phyloP scores from a whole-genome alignment of 2,113 vertebrate genomes.

The Sciurus niger region DNA sequence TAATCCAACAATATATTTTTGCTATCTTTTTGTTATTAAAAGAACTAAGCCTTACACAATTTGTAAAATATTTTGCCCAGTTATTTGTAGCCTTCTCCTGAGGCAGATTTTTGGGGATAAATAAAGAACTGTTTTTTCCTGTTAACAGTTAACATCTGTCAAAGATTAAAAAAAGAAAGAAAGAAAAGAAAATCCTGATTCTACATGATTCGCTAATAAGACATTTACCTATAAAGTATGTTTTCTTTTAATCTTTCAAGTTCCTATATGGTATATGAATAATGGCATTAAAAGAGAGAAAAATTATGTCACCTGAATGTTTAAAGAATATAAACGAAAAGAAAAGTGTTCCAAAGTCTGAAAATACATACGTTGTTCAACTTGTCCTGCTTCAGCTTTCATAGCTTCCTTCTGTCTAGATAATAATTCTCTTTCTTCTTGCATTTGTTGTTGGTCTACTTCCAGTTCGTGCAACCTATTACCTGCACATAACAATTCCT shows the following conservation, averaged over 20 bases:
- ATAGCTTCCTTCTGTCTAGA: conserved; percentile 95
- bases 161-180: background rate
- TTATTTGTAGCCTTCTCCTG: conserved; percentile 38
- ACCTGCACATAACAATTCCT: conserved; percentile 91
- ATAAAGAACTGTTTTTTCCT: conserved; percentile 31
- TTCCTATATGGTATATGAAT: background rate
- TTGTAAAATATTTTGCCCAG: conserved; percentile 8
- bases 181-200: background rate
- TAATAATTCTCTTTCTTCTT: conserved; percentile 94
- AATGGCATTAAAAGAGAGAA: background rate
- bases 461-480: conserved; percentile 96
- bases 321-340: background rate
- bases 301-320: background rate
- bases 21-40: conserved; percentile 48
- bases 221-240: background rate
- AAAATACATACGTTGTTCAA: conserved; percentile 95
- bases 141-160: background rate
- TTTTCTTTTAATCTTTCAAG: conserved; percentile 53
- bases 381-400: conserved; percentile 92
- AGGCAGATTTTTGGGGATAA: conserved; percentile 35
- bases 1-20: conserved; percentile 29
- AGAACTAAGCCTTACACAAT: conserved; percentile 5
- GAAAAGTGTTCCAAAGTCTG: conserved; percentile 55
- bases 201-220: background rate
- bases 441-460: conserved; percentile 93